Conservation (phyloP, 2,888 invertebrate species). For the Trichogramma dendrolimi region DNA sequence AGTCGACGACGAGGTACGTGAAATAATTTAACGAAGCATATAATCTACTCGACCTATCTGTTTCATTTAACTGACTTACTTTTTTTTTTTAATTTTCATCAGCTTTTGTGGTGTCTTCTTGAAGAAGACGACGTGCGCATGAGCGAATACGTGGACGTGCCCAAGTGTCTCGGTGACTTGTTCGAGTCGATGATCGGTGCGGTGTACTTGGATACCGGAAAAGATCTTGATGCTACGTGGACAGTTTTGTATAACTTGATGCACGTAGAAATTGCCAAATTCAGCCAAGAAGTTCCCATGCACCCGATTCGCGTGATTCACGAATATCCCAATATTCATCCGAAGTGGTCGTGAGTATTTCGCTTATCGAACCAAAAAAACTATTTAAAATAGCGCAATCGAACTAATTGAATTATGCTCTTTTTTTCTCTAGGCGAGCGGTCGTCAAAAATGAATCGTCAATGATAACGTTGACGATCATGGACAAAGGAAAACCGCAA, state of each 20-base stretch:
- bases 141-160: conserved; percentile 82
- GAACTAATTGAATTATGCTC: not conserved
- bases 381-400: not conserved
- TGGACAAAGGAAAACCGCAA: conserved; percentile 57
- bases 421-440: conserved; percentile 37
- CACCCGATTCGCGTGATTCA: conserved; percentile 83
- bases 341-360: conserved; percentile 66
- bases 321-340: conserved; percentile 76
- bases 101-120: conserved; percentile 58
- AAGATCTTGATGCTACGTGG: conserved; percentile 74
- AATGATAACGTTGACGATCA: conserved; percentile 63
- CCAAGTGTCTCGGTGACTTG: conserved; percentile 87
- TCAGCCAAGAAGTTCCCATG: conserved; percentile 78
- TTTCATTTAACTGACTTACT: not conserved
- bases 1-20: conserved; percentile 63
- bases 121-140: conserved; percentile 63
- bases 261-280: conserved; percentile 76
- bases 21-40: not conserved
- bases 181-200: conserved; percentile 91
- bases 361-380: not conserved
- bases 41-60: not conserved
- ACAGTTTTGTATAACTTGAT: conserved; percentile 76
- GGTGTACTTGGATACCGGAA: conserved; percentile 69
- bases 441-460: conserved; percentile 42
- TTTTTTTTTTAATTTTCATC: conserved; percentile 14